Base-by-base conservation (phyloP, 1,140 invertebrate genomes). In the Bombus vancouverensis region DNA sequence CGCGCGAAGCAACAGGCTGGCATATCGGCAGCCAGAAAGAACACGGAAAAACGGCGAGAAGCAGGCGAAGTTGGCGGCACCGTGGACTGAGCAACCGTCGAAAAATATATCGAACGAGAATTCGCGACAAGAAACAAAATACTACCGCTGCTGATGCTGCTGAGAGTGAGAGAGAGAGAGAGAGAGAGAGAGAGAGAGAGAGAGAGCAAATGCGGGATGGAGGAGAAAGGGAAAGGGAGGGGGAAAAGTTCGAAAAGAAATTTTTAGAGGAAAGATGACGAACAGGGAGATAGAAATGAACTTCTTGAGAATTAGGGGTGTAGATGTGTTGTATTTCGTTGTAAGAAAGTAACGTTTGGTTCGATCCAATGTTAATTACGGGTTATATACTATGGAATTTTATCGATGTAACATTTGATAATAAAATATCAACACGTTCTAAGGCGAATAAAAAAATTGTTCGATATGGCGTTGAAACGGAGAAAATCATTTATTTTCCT, bases 1-100 rank as follows among this genome's bases (percentile, higher is more conserved):
- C 44, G 78, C 39, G 57, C 70, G 85, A 89, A 90, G 89, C 88
- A 90, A 90, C 89, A 90, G 89, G 89, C 88, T 89, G 84, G 89
- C 88, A 68, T 82, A 86, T 83, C 74, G 84, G 73, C 83, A 85
- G 66, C 25, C 66, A n/a, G 22, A 47, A 66, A 44, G 18, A 53
- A 74, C 53, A 62, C 70, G 76, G 76, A 80, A 66, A 80, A 37
- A 53, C 34, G 6, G 10, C 4, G 59, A 39, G 28, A 73, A 39
- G 13, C 68, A 37, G 44, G 25, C 12, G 5, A 34, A 77, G 25
- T 37, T 22, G 13, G 13, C 22, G 13, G 53, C 32, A 39, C 34
- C 5, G 42, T 6, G n/a, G 44, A 28, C 39, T 0, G 39, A 9
- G 39, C 37, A 42, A 71, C 22, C 13, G n/a, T 10, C 15, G 32